Evolutionary conservation across 2,113 vertebrate species (phyloP), one percentile per base, ranked within the genome.

Genomic region (Menura novaehollandiae): DNA sequence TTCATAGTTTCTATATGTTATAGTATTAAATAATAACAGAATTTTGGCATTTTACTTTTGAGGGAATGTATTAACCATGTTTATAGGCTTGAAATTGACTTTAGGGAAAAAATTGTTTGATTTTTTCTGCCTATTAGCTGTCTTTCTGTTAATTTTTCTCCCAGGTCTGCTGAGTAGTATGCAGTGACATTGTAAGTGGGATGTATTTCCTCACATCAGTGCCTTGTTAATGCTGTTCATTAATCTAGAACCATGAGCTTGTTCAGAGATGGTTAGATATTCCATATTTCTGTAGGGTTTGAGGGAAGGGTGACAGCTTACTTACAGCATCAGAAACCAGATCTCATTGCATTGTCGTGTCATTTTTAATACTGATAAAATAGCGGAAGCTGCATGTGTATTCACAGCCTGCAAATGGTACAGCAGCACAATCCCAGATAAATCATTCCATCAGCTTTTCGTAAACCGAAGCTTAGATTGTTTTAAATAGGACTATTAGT

Each of bases 171-270:
- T 94, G 89, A 93, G 69, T 85, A 83, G 76, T 79, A 47, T 78
- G 68, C 88, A 95, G 59, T 97, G 95, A 96, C 95, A 97, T 92
- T 97, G 95, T 96, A 97, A 97, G 96, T 89, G 84, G 97, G 96
- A 89, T 97, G 96, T 96, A 95, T 94, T 97, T 97, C 95, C 60
- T 97, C 97, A 98, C 97, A 93, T 96, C 96, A 92, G 76, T 97
- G 97, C 93, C 82, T 98, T 95, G 95, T 98, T 98, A 98, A 98
- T 98, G 87, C 88, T 62, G 15, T 97, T 95, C 97, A 97, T 98
- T 98, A 98, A 98, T 98, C 97, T 98, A 98, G 97, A 98, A 97
- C 97, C 94, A 90, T 56, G 58, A 97, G 95, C 95, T 98, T 97
- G 62, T 97, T 97, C 97, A 96, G 93, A 96, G 93, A 89, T 93